Percentiles rank a stretch among this genome's conserved stretches.
phyloP scores from a whole-genome alignment of 2,888 invertebrate genomes.

The Acanthopleura granulata region DNA sequence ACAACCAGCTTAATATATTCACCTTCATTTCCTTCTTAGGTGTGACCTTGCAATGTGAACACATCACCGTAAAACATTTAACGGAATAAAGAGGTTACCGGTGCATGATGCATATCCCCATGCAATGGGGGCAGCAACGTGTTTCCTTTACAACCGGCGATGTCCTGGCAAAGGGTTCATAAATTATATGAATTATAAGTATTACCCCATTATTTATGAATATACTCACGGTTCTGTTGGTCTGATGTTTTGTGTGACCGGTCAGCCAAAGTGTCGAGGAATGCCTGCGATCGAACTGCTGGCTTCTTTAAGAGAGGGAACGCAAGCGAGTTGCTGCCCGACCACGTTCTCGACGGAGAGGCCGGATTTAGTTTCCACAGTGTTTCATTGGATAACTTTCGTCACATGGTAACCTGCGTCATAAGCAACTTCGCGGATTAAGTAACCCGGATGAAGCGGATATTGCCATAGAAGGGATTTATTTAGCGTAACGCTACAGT shows the following conservation, averaged over 20 bases:
- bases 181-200: too few relatives aligned
- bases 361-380: background rate
- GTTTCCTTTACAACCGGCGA: too few relatives aligned
- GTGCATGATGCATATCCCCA: too few relatives aligned
- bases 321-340: background rate
- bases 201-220: background rate
- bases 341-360: background rate
- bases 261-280: background rate
- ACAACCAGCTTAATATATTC: too few relatives aligned
- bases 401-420: constrained; percentile 7
- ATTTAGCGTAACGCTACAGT: too few relatives aligned
- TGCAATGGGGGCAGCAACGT: too few relatives aligned
- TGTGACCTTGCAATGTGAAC: too few relatives aligned
- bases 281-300: background rate
- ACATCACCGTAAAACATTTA: too few relatives aligned
- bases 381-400: background rate
- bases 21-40: too few relatives aligned
- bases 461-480: background rate
- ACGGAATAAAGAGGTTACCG: too few relatives aligned
- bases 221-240: background rate
- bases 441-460: background rate
- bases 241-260: background rate
- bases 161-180: too few relatives aligned
- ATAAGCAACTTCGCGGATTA: background rate
- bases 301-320: background rate